Conservation (phyloP, 1,140 invertebrate species). For the Laupala kohalensis region DNA sequence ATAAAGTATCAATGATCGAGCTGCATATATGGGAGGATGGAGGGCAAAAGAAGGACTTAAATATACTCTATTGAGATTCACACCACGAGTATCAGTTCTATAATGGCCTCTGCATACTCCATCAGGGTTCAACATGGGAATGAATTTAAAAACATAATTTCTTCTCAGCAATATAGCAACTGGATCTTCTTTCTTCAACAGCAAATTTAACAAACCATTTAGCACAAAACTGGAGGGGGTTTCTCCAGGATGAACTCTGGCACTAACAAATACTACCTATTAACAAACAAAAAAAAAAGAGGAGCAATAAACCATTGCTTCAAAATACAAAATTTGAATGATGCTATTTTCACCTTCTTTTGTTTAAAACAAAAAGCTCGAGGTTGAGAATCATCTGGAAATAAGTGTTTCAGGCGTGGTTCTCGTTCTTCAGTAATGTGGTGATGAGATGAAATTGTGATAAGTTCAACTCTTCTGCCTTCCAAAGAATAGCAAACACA, state of each 20-base stretch:
- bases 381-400: conserved; percentile 49
- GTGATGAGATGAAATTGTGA: conserved; percentile 77
- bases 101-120: conserved; percentile 83
- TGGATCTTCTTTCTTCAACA: conserved; percentile 55
- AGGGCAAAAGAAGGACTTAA: conserved; percentile 54
- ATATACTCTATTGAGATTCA: conserved; percentile 83
- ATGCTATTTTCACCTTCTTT: conserved; percentile 45
- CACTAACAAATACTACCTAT: conserved; percentile 72
- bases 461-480: conserved; percentile 65
- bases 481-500: conserved; percentile 70
- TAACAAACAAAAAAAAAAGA: conserved; percentile 13
- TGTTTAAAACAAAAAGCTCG: conserved; percentile 58
- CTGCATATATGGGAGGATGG: conserved; percentile 74
- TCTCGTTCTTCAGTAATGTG: conserved; percentile 59
- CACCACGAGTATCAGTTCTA: conserved; percentile 73
- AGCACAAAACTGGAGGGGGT: conserved; percentile 89
- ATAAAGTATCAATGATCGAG: conserved; percentile 60
- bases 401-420: conserved; percentile 57
- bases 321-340: background rate
- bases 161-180: conserved; percentile 59
- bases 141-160: conserved; percentile 78
- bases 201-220: conserved; percentile 75
- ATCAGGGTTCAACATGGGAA: conserved; percentile 88
- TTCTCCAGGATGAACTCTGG: conserved; percentile 86
- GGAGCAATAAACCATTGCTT: background rate